Conservation (phyloP, 2,888 invertebrate genomes). For the Sphaeridia pumilis region DNA sequence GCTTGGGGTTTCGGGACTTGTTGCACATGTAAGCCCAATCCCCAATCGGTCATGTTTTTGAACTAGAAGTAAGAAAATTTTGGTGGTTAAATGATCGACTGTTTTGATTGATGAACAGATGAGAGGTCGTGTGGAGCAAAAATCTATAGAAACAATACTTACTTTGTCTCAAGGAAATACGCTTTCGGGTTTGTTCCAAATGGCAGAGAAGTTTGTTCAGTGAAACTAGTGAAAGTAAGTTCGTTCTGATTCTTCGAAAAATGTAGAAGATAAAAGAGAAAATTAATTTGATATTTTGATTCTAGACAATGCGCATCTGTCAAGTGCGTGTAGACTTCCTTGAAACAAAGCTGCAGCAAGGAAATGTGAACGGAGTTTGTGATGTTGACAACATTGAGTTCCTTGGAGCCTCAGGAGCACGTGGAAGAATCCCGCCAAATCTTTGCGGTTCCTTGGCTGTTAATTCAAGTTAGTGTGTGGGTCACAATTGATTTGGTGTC, state of each 20-base stretch:
- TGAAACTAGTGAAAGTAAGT: slow-evolving; percentile 26
- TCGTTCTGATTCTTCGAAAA: no score
- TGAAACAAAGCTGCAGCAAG: slow-evolving; percentile 17
- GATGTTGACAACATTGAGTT: slow-evolving; percentile 21
- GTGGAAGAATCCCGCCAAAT: slow-evolving; percentile 19
- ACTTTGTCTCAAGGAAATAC: slow-evolving; percentile 22
- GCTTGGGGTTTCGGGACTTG: slow-evolving; percentile 30
- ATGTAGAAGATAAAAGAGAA: no score
- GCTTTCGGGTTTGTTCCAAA: slow-evolving; percentile 19
- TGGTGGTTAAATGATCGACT: no score
- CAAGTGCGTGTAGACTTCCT: slow-evolving; percentile 28
- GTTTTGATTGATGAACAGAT: no score
- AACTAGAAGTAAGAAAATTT: no score
- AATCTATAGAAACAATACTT: slow-evolving; percentile 26
- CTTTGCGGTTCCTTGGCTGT: slow-evolving; percentile 29
- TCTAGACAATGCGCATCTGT: no score
- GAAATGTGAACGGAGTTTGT: slow-evolving; percentile 24
- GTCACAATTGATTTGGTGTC: no score
- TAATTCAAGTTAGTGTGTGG: slow-evolving; percentile 32
- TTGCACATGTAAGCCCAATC: slow-evolving; percentile 27
- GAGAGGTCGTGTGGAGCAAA: slow-evolving; percentile 24
- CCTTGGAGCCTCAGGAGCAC: slow-evolving; percentile 17
- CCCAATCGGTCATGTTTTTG: no score
- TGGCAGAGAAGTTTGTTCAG: slow-evolving; percentile 26
- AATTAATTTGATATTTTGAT: no score